Base-by-base conservation (phyloP, 2,888 invertebrate species). In the Fragum fragum region DNA sequence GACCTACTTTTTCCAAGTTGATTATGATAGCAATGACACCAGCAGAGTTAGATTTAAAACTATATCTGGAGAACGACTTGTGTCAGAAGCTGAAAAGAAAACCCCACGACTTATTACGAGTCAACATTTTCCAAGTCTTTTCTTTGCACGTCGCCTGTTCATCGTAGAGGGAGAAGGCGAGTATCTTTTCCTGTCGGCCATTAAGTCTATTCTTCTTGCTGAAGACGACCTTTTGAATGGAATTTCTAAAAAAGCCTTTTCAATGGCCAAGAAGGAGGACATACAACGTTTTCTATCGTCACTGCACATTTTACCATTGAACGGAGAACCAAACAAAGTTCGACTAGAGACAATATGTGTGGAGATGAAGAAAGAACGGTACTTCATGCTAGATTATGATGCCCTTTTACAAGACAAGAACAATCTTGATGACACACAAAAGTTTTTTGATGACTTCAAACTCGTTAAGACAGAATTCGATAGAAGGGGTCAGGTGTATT, bases 111-210 rank as follows among this genome's bases (percentile, higher is more conserved):
- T 74, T 63, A 63, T 74, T 14, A 36, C 74, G 6, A 52, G 36
- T 52, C 47, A 63, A 16, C 28, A 66, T n/a, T 66, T 66, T 28
- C 29, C 66, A 21, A 63, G 26, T 21, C 28, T 74, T 0, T 53
- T 74, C 26, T 66, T 74, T 23, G 52, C 74, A 0, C 28, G 36
- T 6, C 16, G 66, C 29, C 26, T 74, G 28, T 28, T 74, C 5
- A 26, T 74, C 29, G 74, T 74, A 18, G 74, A 74, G 47, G 66
- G 74, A 0, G 63, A 66, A 9, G 29, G n/a, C 0, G 74, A 66
- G 29, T n/a, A 32, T 0, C 14, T 66, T 16, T 74, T 74, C 21
- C 11, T 55, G 53, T 52, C 11, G 9, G n/a, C 29, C 21, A 26
- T 74, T 1, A 72, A 26, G 21, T n/a, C 26, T 18, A 55, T 57